phyloP scores from a whole-genome alignment of 1,140 invertebrate genomes.

The Drosophila nigrodunni region DNA sequence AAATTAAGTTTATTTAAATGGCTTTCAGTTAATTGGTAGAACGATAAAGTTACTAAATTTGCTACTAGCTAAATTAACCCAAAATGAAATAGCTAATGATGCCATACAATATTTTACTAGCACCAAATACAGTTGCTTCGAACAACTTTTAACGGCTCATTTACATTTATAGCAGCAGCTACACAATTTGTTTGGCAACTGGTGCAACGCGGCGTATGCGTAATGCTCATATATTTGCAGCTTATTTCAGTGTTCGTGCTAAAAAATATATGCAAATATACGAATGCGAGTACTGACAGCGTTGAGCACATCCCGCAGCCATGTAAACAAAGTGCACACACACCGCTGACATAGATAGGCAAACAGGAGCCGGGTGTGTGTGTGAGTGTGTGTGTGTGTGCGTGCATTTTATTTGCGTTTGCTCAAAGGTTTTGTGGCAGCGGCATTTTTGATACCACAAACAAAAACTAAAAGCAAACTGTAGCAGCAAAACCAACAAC shows the following conservation, averaged over 20 bases:
- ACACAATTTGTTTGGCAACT: conserved; percentile 22
- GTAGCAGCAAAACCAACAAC: conserved; percentile 21
- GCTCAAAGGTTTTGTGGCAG: conserved; percentile 62
- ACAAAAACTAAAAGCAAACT: conserved; percentile 48
- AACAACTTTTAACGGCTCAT: not conserved
- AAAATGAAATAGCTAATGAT: too few relatives aligned
- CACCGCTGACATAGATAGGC: conserved; percentile 45
- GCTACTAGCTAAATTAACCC: too few relatives aligned
- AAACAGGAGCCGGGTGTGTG: conserved; percentile 52
- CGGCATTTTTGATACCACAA: conserved; percentile 63
- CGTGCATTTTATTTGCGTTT: conserved; percentile 64
- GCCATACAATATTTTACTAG: not conserved
- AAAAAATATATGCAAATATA: conserved; percentile 63
- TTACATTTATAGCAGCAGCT: not conserved
- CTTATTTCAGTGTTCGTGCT: conserved; percentile 26
- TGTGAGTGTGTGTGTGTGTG: conserved; percentile 7
- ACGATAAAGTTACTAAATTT: too few relatives aligned
- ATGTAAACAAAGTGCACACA: conserved; percentile 56
- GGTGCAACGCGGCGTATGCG: conserved; percentile 40
- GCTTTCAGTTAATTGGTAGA: too few relatives aligned
- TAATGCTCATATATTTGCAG: conserved; percentile 43
- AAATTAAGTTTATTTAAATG: too few relatives aligned
- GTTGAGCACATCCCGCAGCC: conserved; percentile 8
- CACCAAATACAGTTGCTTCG: not conserved
- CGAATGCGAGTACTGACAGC: conserved; percentile 19